Conservation (phyloP, 2,797 vertebrate genomes). For the Argyrosomus regius region DNA sequence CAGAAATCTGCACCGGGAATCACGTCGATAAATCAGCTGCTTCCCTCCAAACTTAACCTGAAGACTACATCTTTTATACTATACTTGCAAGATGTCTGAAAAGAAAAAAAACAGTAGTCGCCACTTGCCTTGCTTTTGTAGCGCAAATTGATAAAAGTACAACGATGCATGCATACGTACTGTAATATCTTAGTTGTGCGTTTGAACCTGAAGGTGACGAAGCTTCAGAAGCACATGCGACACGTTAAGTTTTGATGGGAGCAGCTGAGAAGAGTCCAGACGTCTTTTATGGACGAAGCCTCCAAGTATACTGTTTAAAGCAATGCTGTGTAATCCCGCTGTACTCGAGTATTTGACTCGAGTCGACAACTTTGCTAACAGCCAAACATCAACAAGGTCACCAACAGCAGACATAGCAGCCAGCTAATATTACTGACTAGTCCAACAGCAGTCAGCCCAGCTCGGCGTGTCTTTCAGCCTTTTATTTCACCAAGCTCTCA, state of each 20-base stretch:
- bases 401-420: too few species aligned
- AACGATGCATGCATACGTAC: slow-evolving; percentile 82
- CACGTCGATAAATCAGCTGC: slow-evolving; percentile 44
- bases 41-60: slow-evolving; percentile 76
- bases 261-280: not conserved
- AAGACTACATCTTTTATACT: slow-evolving; percentile 63
- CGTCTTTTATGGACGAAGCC: not conserved
- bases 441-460: too few species aligned
- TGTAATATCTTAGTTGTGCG: slow-evolving; percentile 77
- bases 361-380: too few species aligned
- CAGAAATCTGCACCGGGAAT: not conserved
- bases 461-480: too few species aligned
- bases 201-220: slow-evolving; percentile 59
- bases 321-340: too few species aligned
- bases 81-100: slow-evolving; percentile 76
- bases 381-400: too few species aligned
- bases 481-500: too few species aligned
- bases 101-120: slow-evolving; percentile 63
- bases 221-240: slow-evolving; percentile 61
- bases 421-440: too few species aligned
- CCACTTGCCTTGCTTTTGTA: slow-evolving; percentile 84
- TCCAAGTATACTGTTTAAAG: not conserved
- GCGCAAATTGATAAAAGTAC: slow-evolving; percentile 62
- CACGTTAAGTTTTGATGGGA: slow-evolving; percentile 53
- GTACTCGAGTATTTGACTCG: too few species aligned